Conservation (phyloP, 2,888 invertebrate genomes). For the Pammene fasciana region DNA sequence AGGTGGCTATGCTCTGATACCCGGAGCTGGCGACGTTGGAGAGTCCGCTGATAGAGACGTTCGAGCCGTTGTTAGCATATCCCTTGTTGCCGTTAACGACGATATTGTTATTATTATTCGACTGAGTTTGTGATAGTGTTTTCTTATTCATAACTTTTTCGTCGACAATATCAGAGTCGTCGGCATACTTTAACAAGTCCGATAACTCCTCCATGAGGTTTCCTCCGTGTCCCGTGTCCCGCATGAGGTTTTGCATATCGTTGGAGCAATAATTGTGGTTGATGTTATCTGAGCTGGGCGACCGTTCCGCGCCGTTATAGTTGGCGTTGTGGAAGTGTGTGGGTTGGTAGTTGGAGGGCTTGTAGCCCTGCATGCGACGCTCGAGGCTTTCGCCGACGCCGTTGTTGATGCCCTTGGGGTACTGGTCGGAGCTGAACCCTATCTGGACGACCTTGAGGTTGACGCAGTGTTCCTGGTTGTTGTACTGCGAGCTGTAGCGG, state of each 20-base stretch:
- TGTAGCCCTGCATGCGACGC: slow-evolving; percentile 79
- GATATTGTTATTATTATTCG: slow-evolving; percentile 69
- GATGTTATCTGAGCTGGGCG: slow-evolving; percentile 75
- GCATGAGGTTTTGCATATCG: slow-evolving; percentile 75
- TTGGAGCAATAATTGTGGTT: slow-evolving; percentile 76
- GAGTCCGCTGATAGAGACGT: slow-evolving; percentile 90
- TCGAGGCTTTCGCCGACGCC: slow-evolving; percentile 75
- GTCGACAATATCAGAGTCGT: slow-evolving; percentile 86
- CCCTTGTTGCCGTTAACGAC: slow-evolving; percentile 74
- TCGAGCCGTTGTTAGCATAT: slow-evolving; percentile 87
- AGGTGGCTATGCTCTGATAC: slow-evolving; percentile 94
- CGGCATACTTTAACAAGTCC: slow-evolving; percentile 88
- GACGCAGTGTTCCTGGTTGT: slow-evolving; percentile 80
- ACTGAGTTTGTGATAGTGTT: slow-evolving; percentile 71
- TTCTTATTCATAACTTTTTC: slow-evolving; percentile 79
- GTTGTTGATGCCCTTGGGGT: slow-evolving; percentile 81
- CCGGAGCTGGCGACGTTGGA: slow-evolving; percentile 92
- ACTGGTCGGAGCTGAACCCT: slow-evolving; percentile 83
- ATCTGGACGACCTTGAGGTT: slow-evolving; percentile 85
- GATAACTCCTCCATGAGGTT: slow-evolving; percentile 88
- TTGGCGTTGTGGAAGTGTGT: slow-evolving; percentile 73
- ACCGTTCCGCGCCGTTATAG: slow-evolving; percentile 72
- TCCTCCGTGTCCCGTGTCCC: slow-evolving; percentile 79
- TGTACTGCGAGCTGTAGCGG: slow-evolving; percentile 80
- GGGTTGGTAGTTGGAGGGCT: slow-evolving; percentile 73